Base-by-base conservation (phyloP, 2,888 invertebrate species). In the Nomada goodeniana region DNA sequence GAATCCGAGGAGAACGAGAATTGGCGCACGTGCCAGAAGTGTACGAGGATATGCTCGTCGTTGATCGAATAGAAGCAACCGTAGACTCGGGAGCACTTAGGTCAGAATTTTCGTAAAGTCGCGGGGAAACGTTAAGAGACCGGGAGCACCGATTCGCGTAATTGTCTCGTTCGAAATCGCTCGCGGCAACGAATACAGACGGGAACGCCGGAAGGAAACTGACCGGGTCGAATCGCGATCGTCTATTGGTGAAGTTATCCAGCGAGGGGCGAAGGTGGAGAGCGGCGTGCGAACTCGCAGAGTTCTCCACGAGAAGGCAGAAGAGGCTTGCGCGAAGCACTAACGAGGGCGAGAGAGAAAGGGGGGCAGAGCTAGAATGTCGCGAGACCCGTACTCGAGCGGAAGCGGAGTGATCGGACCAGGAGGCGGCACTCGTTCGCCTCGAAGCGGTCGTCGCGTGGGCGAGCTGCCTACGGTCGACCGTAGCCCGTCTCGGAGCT, bases 401-500 rank as follows among this genome's bases (percentile, higher is more conserved):
- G 91, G 95, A 94, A 95, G 94, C 94, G 94, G 93, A 94, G 95
- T 94, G 94, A 95, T 95, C 94, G 96, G 95, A 95, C 96, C 95
- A 95, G 96, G 95, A 95, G 96, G 94, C 94, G 94, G 94, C 93
- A 95, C 95, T 91, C 95, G 94, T 93, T 95, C 95, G 90, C 93
- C 93, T 67, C 89, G 93, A 75, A 95, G 95, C 93, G 95, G 96
- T 95, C 96, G 96, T 94, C 95, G 95, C 92, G 94, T 95, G 92
- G 95, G 94, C 77, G 96, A 96, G 94, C 95, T 98, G 95, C 97
- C 98, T 94, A 97, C 97, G 94, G 97, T 97, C 94, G 98, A 98
- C 96, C 96, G 97, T 94, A 97, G 97, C 94, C 98, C 98, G 94
- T 97, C 97, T 92, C 96, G 97, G 94, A 96, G 96, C 94, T 97